Conservation (phyloP, 2,797 vertebrate genomes). For the Parotocinclus haroldoi region DNA sequence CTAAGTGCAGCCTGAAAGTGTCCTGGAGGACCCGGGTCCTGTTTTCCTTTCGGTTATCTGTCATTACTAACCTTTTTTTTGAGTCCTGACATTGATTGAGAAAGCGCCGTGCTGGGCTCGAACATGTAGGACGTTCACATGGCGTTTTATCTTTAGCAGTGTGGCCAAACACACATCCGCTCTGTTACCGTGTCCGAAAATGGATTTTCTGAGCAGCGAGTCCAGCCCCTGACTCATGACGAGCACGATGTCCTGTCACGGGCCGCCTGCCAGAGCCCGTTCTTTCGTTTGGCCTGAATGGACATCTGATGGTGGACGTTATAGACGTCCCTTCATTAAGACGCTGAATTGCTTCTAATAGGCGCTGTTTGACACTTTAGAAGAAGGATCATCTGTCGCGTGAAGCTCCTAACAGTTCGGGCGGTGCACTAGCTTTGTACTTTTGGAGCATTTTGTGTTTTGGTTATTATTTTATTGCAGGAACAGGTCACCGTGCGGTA, state of each 20-base stretch:
- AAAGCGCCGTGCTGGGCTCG: too few relatives aligned
- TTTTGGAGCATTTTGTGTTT: too few relatives aligned
- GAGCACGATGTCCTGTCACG: neutral
- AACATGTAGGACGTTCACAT: too few relatives aligned
- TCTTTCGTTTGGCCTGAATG: constrained; percentile 28
- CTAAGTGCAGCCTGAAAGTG: too few relatives aligned
- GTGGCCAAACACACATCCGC: neutral
- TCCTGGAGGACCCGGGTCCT: too few relatives aligned
- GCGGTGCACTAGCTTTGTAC: too few relatives aligned
- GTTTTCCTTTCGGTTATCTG: too few relatives aligned
- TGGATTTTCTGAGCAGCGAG: constrained; percentile 35
- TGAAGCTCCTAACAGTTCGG: neutral
- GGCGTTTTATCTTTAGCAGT: too few relatives aligned
- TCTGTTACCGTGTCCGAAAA: constrained; percentile 3
- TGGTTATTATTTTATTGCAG: too few relatives aligned
- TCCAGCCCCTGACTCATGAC: constrained; percentile 23
- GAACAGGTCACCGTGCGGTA: too few relatives aligned
- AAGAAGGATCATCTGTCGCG: neutral
- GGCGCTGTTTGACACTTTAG: neutral
- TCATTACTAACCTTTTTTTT: too few relatives aligned
- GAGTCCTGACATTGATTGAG: too few relatives aligned
- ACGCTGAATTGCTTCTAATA: neutral
- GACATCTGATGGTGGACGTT: constrained; percentile 21
- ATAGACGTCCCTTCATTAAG: constrained; percentile 18
- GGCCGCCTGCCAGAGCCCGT: neutral